phyloP scores from a whole-genome alignment of 2,113 vertebrate species.

The Eclectus roratus region DNA sequence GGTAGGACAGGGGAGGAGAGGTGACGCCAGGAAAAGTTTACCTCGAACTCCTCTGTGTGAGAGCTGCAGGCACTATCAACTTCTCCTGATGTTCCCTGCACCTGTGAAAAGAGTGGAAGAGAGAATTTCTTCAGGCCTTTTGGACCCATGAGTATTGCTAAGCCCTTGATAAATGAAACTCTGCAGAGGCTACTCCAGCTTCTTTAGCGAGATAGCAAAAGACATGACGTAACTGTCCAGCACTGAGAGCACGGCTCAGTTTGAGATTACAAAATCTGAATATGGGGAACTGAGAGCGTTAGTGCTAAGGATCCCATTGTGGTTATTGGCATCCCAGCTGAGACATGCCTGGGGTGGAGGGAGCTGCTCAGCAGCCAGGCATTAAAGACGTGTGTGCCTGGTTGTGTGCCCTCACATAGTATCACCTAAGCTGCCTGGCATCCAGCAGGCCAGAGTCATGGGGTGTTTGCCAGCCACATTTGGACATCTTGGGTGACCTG shows the following conservation, averaged over 20 bases:
- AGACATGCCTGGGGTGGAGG: not conserved
- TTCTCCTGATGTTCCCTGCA: not conserved
- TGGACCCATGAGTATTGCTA: not conserved
- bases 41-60: not conserved
- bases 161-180: not conserved
- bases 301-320: fast-evolving
- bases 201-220: not conserved
- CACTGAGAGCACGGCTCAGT: not conserved
- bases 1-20: not conserved
- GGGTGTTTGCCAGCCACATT: fast-evolving
- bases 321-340: not conserved
- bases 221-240: not conserved
- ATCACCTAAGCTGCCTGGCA: not conserved
- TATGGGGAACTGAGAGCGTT: not conserved
- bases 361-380: not conserved
- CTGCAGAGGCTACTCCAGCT: not conserved
- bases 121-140: not conserved
- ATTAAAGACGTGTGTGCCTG: not conserved
- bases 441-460: not conserved
- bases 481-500: not conserved
- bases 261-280: not conserved
- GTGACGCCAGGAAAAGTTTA: not conserved
- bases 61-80: not conserved
- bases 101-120: not conserved
- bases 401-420: not conserved